Evolutionary conservation across 2,113 vertebrate species (phyloP).

Genomic region (Tragelaphus scriptus): DNA sequence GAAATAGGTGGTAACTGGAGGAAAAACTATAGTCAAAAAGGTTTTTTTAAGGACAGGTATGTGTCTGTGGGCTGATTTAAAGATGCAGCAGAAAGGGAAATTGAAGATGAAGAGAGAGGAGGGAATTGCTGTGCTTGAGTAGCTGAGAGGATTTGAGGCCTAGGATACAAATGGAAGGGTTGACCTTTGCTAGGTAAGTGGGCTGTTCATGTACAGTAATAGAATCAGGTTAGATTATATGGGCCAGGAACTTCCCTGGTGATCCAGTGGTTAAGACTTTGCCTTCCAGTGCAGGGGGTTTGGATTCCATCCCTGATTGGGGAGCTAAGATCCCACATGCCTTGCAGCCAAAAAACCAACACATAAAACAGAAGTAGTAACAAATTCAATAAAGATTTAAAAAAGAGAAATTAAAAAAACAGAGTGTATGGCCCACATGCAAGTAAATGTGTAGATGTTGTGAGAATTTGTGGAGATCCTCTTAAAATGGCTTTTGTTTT

Average conservation of each 20-base stretch:
- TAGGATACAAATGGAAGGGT: not conserved
- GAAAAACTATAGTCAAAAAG: not conserved
- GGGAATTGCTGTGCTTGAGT: not conserved
- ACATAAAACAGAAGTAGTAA: not conserved
- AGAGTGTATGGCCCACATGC: not conserved
- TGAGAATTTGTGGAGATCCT: not conserved
- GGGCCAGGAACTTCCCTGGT: not conserved
- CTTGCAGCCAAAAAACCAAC: not conserved
- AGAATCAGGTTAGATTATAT: not conserved
- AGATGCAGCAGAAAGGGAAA: not conserved
- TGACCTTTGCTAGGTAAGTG: not conserved
- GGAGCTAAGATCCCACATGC: not conserved
- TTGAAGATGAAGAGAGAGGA: not conserved
- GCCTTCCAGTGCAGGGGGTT: not conserved
- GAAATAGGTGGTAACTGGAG: slow-evolving; percentile 1
- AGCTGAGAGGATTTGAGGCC: not conserved
- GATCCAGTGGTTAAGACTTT: not conserved
- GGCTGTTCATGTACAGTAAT: not conserved
- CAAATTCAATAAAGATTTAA: not conserved
- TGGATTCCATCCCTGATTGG: not conserved
- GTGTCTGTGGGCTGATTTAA: not conserved
- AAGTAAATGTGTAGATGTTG: not conserved
- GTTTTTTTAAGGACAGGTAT: not conserved
- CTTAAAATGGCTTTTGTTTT: not conserved
- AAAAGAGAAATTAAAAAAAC: not conserved